A percentile compares a stretch with the other conserved stretches of the same genome.
Evolutionary conservation across 2,888 invertebrate genomes (phyloP).

Genomic region (Tipula helvola): DNA sequence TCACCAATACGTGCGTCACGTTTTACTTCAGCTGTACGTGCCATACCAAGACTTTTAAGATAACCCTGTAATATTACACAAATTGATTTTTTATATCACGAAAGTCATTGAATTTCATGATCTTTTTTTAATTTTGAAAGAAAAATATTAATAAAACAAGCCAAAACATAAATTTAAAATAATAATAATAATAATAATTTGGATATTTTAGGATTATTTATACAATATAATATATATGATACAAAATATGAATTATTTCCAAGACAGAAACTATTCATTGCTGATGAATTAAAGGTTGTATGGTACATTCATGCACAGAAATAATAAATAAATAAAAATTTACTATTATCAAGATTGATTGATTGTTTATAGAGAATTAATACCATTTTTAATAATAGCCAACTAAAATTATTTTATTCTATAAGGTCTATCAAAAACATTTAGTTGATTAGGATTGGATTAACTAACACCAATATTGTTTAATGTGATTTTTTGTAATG

Average conservation of each 20-base stretch:
- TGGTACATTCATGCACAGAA: neutral
- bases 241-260: too few species aligned
- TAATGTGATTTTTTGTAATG: neutral
- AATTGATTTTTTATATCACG: neutral
- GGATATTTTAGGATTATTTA: neutral
- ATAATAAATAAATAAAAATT: neutral
- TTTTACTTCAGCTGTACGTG: conserved; percentile 88
- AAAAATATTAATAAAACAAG: neutral
- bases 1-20: conserved; percentile 94
- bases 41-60: conserved; percentile 87
- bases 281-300: neutral
- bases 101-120: neutral
- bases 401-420: too few species aligned
- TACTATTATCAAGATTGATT: neutral
- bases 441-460: too few species aligned
- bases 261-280: too few species aligned
- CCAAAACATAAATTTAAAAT: neutral
- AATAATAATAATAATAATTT: neutral
- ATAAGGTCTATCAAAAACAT: too few species aligned
- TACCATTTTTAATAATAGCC: too few species aligned
- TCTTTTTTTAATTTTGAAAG: neutral
- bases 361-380: neutral
- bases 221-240: neutral
- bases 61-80: conserved; percentile 40
- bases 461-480: too few species aligned